phyloP scores from a whole-genome alignment of 2,888 invertebrate species.

The Apodemia zela region DNA sequence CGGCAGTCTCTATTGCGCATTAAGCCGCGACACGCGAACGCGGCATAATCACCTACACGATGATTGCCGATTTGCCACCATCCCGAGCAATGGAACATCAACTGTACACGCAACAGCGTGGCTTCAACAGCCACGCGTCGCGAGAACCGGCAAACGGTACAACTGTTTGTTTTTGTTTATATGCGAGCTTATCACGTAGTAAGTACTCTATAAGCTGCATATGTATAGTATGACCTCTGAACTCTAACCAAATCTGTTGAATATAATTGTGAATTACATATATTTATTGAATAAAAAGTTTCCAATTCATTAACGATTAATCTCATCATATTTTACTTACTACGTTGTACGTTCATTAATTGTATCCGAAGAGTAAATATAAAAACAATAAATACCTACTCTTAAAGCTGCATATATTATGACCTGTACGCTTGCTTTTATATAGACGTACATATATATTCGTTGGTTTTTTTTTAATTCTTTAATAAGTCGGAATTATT shows the following conservation, averaged over 20 bases:
- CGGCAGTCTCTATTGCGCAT: conserved; percentile 65
- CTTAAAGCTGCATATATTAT: no score
- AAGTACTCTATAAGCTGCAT: conserved; percentile 31
- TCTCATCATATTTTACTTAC: conserved; percentile 16
- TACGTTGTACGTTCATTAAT: conserved; percentile 28
- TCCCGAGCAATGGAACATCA: conserved; percentile 46
- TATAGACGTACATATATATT: no score
- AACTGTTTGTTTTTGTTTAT: conserved; percentile 47
- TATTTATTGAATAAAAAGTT: neutral
- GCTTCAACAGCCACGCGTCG: conserved; percentile 37
- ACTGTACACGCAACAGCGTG: conserved; percentile 40
- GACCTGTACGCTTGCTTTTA: no score
- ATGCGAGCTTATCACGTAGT: conserved; percentile 47
- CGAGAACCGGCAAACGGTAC: conserved; percentile 52
- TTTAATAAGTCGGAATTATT: no score
- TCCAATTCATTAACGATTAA: no score
- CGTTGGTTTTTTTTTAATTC: no score
- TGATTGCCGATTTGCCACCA: conserved; percentile 66
- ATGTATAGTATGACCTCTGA: neutral
- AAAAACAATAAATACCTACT: neutral
- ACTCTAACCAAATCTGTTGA: neutral
- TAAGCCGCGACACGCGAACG: conserved; percentile 51
- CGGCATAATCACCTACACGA: conserved; percentile 42
- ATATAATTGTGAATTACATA: neutral
- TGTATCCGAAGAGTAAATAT: conserved; percentile 2